These are phyloP conservation scores for Heliothis subflexa DNA, from an alignment of 1,140 invertebrate genomes.

Conservation along the genomic window DNA sequence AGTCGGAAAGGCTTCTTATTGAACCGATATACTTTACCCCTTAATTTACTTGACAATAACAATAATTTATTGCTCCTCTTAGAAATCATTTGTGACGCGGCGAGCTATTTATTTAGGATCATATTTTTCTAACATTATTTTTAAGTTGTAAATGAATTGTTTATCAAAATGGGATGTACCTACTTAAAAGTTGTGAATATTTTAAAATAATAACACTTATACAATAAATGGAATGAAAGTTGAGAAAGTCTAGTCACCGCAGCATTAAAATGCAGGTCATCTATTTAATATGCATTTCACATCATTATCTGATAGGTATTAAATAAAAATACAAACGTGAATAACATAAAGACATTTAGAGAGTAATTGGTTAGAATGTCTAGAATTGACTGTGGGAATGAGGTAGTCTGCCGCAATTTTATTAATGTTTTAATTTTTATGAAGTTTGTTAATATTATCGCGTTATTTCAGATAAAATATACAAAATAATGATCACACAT, in stretches of 20 bases:
- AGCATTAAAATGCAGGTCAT: conserved; percentile 67
- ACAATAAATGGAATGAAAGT: conserved; percentile 40
- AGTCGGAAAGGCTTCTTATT: neutral
- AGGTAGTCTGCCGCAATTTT: conserved; percentile 9
- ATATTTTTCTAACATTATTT: conserved; percentile 45
- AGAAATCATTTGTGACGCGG: conserved; percentile 8
- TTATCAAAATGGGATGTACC: conserved; percentile 46
- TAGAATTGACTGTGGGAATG: conserved; percentile 23
- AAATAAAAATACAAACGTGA: conserved; percentile 43
- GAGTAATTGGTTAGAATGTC: conserved; percentile 34
- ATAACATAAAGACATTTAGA: conserved; percentile 54
- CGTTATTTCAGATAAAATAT: conserved; percentile 7
- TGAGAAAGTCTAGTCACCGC: conserved; percentile 76
- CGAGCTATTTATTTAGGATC: conserved; percentile 34
- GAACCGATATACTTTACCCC: neutral
- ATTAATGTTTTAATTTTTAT: neutral
- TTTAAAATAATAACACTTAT: conserved; percentile 45
- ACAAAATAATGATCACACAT: conserved; percentile 6
- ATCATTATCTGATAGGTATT: conserved; percentile 47
- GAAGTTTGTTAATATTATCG: conserved; percentile 2
- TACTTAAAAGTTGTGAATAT: conserved; percentile 56
- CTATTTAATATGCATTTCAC: conserved; percentile 54
- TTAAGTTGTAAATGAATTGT: conserved; percentile 47
- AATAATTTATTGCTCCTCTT: conserved; percentile 23
- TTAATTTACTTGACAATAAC: neutral